Base-by-base conservation (phyloP, 2,113 vertebrate genomes). In the Galeopterus variegatus region DNA sequence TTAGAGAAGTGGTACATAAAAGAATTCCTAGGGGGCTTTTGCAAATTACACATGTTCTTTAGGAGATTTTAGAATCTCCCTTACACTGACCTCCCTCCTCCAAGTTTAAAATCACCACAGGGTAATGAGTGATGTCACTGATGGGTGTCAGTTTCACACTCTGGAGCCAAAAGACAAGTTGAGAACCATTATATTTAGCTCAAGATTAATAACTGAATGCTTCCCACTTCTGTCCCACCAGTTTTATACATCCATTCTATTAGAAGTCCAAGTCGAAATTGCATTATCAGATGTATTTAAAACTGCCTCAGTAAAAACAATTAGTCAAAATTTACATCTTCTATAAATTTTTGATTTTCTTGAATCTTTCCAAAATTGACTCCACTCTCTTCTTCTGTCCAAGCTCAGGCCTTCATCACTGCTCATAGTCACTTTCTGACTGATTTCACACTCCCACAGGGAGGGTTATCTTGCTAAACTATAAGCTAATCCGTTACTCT, bases 301-400 rank as follows among this genome's bases (percentile, higher is more conserved):
- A 94, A 87, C 52, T 93, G 65, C 60, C 83, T 93, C 75, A 67
- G 60, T 54, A 94, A 93, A 96, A 95, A 85, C 69, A 92, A 82
- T 93, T 93, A 96, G 58, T 76, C 26, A 76, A 97, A 95, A 85
- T 88, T 88, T 41, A 72, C 48, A 92, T 67, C 41, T 62, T 91
- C 69, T 45, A 67, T 94, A 92, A 94, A 89, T 89, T 50, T 94
- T 72, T 82, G 21, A 79, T 65, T 85, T 87, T 97, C 60, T 13
- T 79, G 15, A 88, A 36, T 73, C 19, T 56, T 96, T 90, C 23
- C 28, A 33, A 82, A 85, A 82, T 50, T 77, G 60, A 77, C 24
- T 86, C 17, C 6, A 62, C 7, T 70, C 24, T 94, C 33, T 81
- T 87, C 28, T 26, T 14, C 33, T 67, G 2, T 14, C 31, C 33